Evolutionary conservation across 2,797 vertebrate genomes (phyloP).

Genomic region (Syndactyla subalaris): DNA sequence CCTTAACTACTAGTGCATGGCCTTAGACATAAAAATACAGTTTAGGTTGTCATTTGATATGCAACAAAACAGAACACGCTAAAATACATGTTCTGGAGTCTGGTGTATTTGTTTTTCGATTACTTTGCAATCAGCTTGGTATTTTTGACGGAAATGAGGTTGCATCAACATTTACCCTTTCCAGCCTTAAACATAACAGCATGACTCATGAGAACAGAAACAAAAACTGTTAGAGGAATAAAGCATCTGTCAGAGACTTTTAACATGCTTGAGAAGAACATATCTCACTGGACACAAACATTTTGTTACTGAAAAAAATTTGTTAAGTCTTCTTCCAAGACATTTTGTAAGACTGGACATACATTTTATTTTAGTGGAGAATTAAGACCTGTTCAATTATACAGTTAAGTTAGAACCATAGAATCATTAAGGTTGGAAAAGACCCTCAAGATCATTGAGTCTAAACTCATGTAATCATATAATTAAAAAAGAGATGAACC

Average conservation of each 20-base stretch:
- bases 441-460: fast-evolving
- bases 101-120: conserved; percentile 72
- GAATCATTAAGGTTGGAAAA: neutral
- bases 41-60: conserved; percentile 23
- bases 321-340: neutral
- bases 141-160: conserved; percentile 77
- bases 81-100: conserved; percentile 62
- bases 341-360: neutral
- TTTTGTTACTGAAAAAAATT: neutral
- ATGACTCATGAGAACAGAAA: conserved; percentile 67
- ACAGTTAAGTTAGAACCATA: neutral
- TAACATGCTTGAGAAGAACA: conserved; percentile 28
- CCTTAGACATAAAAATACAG: neutral
- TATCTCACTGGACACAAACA: conserved; percentile 31
- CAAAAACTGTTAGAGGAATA: conserved; percentile 77
- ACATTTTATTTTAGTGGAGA: neutral
- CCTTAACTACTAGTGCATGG: neutral
- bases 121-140: conserved; percentile 65
- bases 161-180: conserved; percentile 78
- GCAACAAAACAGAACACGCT: conserved; percentile 44
- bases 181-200: conserved; percentile 72
- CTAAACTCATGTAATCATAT: neutral
- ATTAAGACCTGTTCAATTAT: neutral
- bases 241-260: conserved; percentile 68
- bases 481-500: neutral